These are phyloP conservation scores for Charaxes varanes DNA, from an alignment of 1,140 invertebrate species.

Conservation along the genomic window DNA sequence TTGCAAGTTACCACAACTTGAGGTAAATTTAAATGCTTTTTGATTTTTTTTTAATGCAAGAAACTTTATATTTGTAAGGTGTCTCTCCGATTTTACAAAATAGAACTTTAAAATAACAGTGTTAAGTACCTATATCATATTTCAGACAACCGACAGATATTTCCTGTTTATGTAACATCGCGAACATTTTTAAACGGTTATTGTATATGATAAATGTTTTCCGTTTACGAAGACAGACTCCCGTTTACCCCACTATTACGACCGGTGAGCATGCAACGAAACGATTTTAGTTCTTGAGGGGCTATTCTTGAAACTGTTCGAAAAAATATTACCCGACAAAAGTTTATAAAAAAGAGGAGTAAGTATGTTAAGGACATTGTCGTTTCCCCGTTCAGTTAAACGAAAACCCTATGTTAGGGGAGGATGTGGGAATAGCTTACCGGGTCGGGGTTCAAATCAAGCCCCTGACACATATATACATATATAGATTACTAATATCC, in stretches of 20 bases:
- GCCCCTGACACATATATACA: too few species aligned
- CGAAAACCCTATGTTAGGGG: too few species aligned
- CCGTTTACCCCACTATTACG: constrained; percentile 24
- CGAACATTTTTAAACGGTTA: constrained; percentile 14
- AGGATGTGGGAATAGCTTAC: too few species aligned
- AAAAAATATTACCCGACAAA: too few species aligned
- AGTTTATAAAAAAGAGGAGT: constrained; percentile 5
- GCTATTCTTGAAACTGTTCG: too few species aligned
- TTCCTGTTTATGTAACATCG: too few species aligned
- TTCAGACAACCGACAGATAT: neutral
- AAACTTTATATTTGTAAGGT: neutral
- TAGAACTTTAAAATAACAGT: neutral
- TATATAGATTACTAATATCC: too few species aligned
- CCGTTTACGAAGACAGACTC: constrained; percentile 17
- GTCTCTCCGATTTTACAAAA: too few species aligned
- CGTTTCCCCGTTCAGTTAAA: too few species aligned
- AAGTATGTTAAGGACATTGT: too few species aligned
- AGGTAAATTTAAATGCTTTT: neutral
- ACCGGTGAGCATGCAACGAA: constrained; percentile 35
- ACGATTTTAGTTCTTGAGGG: constrained; percentile 30
- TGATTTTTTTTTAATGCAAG: neutral
- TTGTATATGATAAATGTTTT: constrained; percentile 21
- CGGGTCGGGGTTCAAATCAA: too few species aligned
- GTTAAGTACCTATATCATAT: neutral
- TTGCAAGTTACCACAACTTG: too few species aligned